Base-by-base conservation (phyloP, 2,888 invertebrate genomes). In the Germaria angustata region DNA sequence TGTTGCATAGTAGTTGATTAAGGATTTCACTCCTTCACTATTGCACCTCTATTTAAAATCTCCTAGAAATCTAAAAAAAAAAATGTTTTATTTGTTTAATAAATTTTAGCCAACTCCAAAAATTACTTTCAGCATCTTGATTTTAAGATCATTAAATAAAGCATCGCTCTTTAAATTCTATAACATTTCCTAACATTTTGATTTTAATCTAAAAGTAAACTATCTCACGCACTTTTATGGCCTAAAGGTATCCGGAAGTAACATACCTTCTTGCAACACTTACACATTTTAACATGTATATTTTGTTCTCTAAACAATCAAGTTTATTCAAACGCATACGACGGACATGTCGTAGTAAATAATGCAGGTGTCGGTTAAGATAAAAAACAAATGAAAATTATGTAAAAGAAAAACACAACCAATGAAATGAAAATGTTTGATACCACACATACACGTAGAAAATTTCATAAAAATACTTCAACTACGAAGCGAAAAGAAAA, bases 351-450 rank as follows among this genome's bases (percentile, higher is more conserved):
- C 13, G 7, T 20, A 49, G 39, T 41, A 66, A 71, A 68, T 22
- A 65, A 78, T 36, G 72, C 82, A 82, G 82, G 82, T 82, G 82
- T 79, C 82, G 82, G 82, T 71, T 73, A 71, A 82, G 82, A 82
- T 82, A 71, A 82, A 75, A 82, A 57, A 66, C 72, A 71, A 72
- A 73, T 72, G 66, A 73, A 80, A 78, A 63, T 53, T 28, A 44
- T 53, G n/a, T n/a, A n/a, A n/a, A 69, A 65, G 68, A 65, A 68
- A 28, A 81, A 78, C 78, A 82, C 20, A 75, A 24, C 66, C 66
- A 71, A 72, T 51, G 82, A 82, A 79, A 82, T 82, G 75, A 79
- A 82, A 82, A 82, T 82, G 79, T n/a, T n/a, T n/a, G n/a, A n/a
- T 82, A 76, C 82, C 75, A 71, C 53, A 71, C 53, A 76, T 34